Evolutionary conservation across 2,888 invertebrate genomes (phyloP).

Genomic region (Oscheius onirici): DNA sequence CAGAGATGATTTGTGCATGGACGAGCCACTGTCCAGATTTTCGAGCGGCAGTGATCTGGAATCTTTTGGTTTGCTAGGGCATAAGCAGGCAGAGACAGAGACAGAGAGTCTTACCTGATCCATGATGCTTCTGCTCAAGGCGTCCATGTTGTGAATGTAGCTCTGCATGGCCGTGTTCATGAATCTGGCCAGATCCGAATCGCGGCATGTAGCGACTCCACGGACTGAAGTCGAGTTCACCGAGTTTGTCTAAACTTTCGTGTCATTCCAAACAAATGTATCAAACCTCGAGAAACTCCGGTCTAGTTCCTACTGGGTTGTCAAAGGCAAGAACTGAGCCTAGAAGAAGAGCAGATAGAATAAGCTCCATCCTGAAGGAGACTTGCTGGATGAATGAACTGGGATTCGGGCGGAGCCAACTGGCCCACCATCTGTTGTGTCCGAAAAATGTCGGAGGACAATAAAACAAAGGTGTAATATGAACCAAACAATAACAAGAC

Average conservation of each 20-base stretch:
- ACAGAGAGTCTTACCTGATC: slow-evolving; percentile 49
- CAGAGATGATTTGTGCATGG: slow-evolving; percentile 53
- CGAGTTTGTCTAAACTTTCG: slow-evolving; percentile 8
- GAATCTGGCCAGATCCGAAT: slow-evolving; percentile 17
- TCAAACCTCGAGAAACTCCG: slow-evolving; percentile 4
- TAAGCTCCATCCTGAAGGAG: neutral
- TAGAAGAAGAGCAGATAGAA: neutral
- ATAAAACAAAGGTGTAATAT: no score
- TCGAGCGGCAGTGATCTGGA: slow-evolving; percentile 41
- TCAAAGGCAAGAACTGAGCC: slow-evolving; percentile 5
- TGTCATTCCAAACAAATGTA: neutral
- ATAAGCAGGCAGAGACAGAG: no score
- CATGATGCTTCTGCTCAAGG: slow-evolving; percentile 42
- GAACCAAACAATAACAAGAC: no score
- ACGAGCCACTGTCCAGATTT: slow-evolving; percentile 50
- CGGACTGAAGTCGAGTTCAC: slow-evolving; percentile 18
- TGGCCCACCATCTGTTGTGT: no score
- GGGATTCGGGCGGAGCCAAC: no score
- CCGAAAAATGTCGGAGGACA: no score
- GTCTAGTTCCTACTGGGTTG: slow-evolving; percentile 13
- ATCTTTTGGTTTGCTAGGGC: neutral
- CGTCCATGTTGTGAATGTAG: slow-evolving; percentile 53
- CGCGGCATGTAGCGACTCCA: slow-evolving; percentile 20
- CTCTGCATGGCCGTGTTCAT: slow-evolving; percentile 33
- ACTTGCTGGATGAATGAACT: neutral